phyloP scores from a whole-genome alignment of 1,140 invertebrate species.

The Melipona quadrifasciata region DNA sequence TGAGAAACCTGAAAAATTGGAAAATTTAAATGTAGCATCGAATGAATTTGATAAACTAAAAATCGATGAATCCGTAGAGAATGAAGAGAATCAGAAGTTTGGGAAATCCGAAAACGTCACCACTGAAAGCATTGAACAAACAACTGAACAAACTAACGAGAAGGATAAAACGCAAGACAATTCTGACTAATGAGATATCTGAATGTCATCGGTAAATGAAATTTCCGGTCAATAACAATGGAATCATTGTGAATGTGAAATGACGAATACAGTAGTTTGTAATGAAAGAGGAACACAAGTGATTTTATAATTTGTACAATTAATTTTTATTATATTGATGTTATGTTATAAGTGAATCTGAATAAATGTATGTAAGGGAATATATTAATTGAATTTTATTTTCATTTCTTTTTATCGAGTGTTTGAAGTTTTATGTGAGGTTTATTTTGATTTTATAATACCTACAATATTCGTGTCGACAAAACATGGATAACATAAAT shows the following conservation, averaged over 20 bases:
- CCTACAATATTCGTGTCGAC: background rate
- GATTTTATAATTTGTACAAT: background rate
- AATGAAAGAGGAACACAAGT: background rate
- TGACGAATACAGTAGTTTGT: background rate
- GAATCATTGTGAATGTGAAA: background rate
- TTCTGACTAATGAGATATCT: background rate
- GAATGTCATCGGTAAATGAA: background rate
- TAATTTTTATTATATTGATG: background rate
- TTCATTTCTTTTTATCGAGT: background rate
- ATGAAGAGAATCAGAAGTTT: background rate
- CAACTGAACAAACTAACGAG: background rate
- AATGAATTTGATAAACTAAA: background rate
- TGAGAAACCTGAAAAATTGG: background rate
- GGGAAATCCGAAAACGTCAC: background rate
- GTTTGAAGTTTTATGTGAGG: background rate
- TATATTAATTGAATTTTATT: background rate
- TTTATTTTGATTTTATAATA: background rate
- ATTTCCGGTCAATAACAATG: background rate
- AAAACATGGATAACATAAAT: background rate
- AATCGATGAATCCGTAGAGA: background rate
- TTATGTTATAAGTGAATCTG: background rate
- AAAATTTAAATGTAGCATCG: background rate
- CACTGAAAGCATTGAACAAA: background rate
- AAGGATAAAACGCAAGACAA: background rate
- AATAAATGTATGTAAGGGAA: background rate